A percentile compares a stretch with the other conserved stretches of the same genome.
Conservation (phyloP, 2,888 invertebrate genomes). For the Buathra laborator region DNA sequence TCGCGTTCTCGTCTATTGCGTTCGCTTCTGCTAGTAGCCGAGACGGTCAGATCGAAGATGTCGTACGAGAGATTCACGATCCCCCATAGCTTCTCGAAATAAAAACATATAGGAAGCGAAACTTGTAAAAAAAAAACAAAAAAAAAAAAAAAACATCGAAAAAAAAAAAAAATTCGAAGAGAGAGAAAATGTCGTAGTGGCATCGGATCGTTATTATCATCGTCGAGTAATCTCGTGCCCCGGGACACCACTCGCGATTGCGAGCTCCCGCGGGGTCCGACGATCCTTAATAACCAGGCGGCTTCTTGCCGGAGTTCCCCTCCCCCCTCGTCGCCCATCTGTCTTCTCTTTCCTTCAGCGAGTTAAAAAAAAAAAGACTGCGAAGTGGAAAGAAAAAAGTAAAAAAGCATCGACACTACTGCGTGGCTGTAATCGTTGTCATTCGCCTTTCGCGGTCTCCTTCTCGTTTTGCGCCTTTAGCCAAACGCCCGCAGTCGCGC, state of each 20-base stretch:
- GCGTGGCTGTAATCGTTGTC: constrained; percentile 59
- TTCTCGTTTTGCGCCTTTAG: constrained; percentile 48
- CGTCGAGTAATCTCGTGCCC: constrained; percentile 72
- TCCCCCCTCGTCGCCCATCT: constrained; percentile 58
- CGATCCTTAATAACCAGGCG: constrained; percentile 75
- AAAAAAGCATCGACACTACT: constrained; percentile 3
- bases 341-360: neutral
- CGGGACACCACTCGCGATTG: constrained; percentile 71
- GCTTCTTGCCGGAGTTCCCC: constrained; percentile 62
- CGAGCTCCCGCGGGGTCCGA: constrained; percentile 74
- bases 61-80: constrained; percentile 59
- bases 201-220: constrained; percentile 73
- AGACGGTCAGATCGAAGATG: constrained; percentile 33
- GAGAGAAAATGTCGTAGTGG: constrained; percentile 68
- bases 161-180: constrained; percentile 48
- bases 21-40: neutral
- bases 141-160: constrained; percentile 38
- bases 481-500: constrained; percentile 34
- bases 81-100: constrained; percentile 53
- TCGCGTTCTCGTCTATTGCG: constrained; percentile 24
- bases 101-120: constrained; percentile 30
- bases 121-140: constrained; percentile 16
- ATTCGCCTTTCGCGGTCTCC: constrained; percentile 44
- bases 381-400: constrained; percentile 13
- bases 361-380: neutral